These are phyloP conservation scores for Geopemphigus sp. DNA, from an alignment of 1,140 invertebrate genomes.

Conservation along the genomic window DNA sequence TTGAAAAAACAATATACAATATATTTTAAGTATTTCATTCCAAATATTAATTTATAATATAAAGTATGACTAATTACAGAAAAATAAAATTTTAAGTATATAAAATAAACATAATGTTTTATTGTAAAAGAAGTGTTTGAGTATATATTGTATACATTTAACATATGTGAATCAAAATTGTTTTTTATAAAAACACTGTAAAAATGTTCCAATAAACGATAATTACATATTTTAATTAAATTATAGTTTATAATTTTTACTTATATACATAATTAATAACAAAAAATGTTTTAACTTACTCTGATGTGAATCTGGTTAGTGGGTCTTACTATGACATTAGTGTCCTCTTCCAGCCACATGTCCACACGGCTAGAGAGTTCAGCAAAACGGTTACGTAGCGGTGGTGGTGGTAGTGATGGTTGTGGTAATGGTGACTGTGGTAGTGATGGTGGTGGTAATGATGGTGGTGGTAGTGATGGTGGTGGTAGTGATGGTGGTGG, in stretches of 20 bases:
- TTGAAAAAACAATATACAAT: too few species aligned
- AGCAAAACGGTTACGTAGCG: background rate
- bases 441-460: background rate
- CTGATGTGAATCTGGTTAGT: background rate
- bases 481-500: background rate
- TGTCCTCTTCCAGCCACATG: background rate
- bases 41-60: too few species aligned
- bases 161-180: too few species aligned
- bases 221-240: too few species aligned
- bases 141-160: too few species aligned
- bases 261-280: background rate
- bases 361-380: conserved; percentile 16
- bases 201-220: too few species aligned
- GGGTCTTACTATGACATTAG: background rate
- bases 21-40: too few species aligned
- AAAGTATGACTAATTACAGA: too few species aligned
- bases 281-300: background rate
- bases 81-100: too few species aligned
- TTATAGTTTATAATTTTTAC: background rate
- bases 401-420: background rate
- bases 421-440: background rate
- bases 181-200: too few species aligned
- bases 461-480: background rate
- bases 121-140: too few species aligned
- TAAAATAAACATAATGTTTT: too few species aligned